Percentiles rank a stretch among this genome's conserved stretches.
phyloP scores from a whole-genome alignment of 30 jellyfish, hydroid and myxozoan genomes.

The Sanderia malayensis region DNA sequence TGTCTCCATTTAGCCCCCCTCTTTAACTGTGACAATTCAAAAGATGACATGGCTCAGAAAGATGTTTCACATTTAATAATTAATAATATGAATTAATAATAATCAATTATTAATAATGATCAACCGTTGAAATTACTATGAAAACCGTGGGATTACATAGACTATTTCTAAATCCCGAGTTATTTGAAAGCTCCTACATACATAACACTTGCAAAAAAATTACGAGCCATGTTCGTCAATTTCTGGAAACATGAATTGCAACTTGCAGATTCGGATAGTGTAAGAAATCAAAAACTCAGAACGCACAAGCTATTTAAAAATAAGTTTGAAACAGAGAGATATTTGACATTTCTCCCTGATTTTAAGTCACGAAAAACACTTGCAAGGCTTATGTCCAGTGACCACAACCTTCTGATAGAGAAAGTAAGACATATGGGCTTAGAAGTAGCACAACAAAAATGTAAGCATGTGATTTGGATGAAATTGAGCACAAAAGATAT shows the following conservation, averaged over 20 bases:
- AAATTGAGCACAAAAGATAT: neutral
- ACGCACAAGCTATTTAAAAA: neutral
- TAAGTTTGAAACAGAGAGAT: neutral
- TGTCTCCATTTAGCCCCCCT: no score
- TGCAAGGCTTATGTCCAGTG: neutral
- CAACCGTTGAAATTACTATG: neutral
- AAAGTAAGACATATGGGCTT: neutral
- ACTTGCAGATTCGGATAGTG: neutral
- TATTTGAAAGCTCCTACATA: neutral
- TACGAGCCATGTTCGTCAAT: neutral
- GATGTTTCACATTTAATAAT: no score
- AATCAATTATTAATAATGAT: no score
- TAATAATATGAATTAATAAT: no score
- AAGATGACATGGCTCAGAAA: no score
- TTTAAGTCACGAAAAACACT: neutral
- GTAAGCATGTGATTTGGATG: neutral
- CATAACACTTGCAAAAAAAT: neutral
- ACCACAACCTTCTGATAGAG: neutral
- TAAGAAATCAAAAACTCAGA: neutral
- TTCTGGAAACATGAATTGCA: neutral
- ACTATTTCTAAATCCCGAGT: neutral
- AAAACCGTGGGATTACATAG: neutral
- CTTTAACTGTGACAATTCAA: no score
- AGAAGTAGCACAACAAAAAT: neutral
- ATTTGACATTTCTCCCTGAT: neutral